Base-by-base conservation (phyloP, 2,113 vertebrate species). In the Plecotus auritus region DNA sequence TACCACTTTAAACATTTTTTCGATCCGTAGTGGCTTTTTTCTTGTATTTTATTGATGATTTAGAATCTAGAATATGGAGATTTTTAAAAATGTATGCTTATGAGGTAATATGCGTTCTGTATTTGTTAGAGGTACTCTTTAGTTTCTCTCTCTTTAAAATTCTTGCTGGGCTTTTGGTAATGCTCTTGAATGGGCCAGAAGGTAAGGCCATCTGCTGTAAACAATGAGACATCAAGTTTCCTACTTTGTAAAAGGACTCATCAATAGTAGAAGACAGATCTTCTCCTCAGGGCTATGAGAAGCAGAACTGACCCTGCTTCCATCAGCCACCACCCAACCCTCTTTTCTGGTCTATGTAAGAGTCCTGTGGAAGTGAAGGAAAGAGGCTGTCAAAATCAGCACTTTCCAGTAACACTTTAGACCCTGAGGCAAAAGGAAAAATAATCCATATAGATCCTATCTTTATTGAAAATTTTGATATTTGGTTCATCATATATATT, bases 81-180 rank as follows among this genome's bases (percentile, higher is more conserved):
- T 70, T 94, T 95, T 91, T 30, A 56, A 47, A 88, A 42, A 61
- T 51, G 32, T 81, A 61, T 51, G 26, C 10, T 94, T 40, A 84
- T 78, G 81, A 86, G 37, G n/a, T 51, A 78, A 66, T 23, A 40
- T 26, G 9, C 73, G n/a, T 67, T 85, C 11, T 82, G 7, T 82
- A 45, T 92, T 85, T 90, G 61, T 59, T 93, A 16, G 32, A 67
- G 9, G 11, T 74, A 8, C 23, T 59, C 3, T 87, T 84, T 37
- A 49, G 22, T 80, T 94, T 93, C 47, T 86, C 45, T 95, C 40
- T 92, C 42, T 90, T 80, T 85, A 12, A 78, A 89, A 56, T 14
- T 90, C 23, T 70, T 54, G 18, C 28, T 66, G 42, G 40, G 47
- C 28, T 96, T 90, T 69, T 78, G 23, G 9, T 35, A 32, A 90